These are phyloP conservation scores for Antheraea assamensis DNA, from an alignment of 2,888 invertebrate genomes.

Conservation along the genomic window DNA sequence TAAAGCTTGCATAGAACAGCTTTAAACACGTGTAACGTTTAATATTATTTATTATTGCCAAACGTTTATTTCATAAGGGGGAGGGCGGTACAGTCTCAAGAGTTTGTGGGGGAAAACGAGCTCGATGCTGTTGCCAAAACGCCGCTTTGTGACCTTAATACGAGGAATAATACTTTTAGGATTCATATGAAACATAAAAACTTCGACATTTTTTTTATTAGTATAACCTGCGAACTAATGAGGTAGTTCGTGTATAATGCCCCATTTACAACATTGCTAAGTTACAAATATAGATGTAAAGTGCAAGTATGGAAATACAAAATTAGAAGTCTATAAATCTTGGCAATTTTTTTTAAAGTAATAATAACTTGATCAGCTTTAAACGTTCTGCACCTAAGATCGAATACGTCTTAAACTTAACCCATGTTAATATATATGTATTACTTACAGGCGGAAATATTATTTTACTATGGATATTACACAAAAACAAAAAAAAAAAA, in stretches of 20 bases:
- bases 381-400: no score
- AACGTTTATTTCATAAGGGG: slow-evolving; percentile 38
- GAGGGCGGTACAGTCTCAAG: slow-evolving; percentile 61
- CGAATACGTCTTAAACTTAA: no score
- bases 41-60: slow-evolving; percentile 36
- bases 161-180: slow-evolving; percentile 37
- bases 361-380: no score
- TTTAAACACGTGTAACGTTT: slow-evolving; percentile 32
- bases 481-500: not conserved
- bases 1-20: slow-evolving; percentile 38
- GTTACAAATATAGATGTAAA: not conserved
- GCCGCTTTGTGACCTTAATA: slow-evolving; percentile 30
- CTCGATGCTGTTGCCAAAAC: slow-evolving; percentile 55
- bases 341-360: no score
- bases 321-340: no score
- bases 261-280: not conserved
- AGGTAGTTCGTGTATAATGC: slow-evolving; percentile 17
- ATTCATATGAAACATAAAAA: slow-evolving; percentile 32
- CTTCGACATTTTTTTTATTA: slow-evolving; percentile 2
- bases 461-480: no score
- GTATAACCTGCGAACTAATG: slow-evolving; percentile 20
- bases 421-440: not conserved
- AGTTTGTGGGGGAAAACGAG: slow-evolving; percentile 36
- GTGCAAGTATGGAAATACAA: not conserved
- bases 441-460: not conserved